These are phyloP conservation scores for Hydroisotoma schaefferi DNA, from an alignment of 2,888 invertebrate genomes.

Conservation along the genomic window DNA sequence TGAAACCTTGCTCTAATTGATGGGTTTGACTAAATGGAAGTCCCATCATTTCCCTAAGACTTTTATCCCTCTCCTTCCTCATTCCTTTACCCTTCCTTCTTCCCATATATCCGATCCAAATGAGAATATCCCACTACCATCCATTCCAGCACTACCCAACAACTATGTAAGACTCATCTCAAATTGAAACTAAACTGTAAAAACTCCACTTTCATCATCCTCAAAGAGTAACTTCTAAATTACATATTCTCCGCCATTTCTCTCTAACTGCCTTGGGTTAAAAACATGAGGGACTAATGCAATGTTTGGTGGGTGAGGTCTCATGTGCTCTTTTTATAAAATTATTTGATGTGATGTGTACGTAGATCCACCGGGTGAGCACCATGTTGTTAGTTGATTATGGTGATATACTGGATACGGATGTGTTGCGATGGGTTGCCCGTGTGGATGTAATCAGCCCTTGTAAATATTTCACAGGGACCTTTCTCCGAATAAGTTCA, in stretches of 20 bases:
- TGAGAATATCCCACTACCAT: not conserved
- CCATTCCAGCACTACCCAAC: not conserved
- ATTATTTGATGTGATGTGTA: too few relatives aligned
- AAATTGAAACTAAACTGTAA: not conserved
- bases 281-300: too few relatives aligned
- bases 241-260: not conserved
- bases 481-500: slow-evolving; percentile 12
- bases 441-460: slow-evolving; percentile 11
- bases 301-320: too few relatives aligned
- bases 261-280: too few relatives aligned
- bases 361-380: too few relatives aligned
- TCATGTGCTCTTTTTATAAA: too few relatives aligned
- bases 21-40: slow-evolving; percentile 30
- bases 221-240: not conserved
- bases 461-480: slow-evolving; percentile 39
- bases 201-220: too few relatives aligned
- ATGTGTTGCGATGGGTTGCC: too few relatives aligned
- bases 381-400: too few relatives aligned
- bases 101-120: too few relatives aligned
- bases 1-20: slow-evolving; percentile 24
- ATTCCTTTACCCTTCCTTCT: slow-evolving; percentile 24
- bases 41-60: slow-evolving; percentile 33
- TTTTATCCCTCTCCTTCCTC: slow-evolving; percentile 29
- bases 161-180: not conserved
- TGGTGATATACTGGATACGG: too few relatives aligned